A percentile compares a stretch with the other conserved stretches of the same genome.
phyloP scores from a whole-genome alignment of 1,140 invertebrate genomes.

The Colletes latitarsis region DNA sequence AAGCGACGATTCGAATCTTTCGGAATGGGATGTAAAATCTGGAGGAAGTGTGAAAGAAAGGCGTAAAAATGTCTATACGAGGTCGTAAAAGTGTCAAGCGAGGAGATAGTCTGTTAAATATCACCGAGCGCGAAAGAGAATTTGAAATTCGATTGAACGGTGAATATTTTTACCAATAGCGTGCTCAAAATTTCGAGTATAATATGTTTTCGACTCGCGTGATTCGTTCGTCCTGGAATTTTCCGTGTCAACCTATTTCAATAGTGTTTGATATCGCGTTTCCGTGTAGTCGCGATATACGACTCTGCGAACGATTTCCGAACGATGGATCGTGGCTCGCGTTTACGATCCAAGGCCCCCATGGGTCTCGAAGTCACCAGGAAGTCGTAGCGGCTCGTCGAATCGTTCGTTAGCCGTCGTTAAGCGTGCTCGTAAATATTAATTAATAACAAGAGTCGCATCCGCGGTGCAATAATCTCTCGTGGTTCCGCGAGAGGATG shows the following conservation, averaged over 20 bases:
- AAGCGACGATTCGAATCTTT: background rate
- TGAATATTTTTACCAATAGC: background rate
- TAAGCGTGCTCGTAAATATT: constrained; percentile 54
- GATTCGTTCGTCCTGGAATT: no score
- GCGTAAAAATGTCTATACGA: constrained; percentile 19
- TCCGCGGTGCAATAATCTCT: constrained; percentile 41
- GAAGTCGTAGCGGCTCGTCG: constrained; percentile 43
- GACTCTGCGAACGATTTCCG: constrained; percentile 24
- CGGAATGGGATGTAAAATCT: background rate
- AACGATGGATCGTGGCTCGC: constrained; percentile 25
- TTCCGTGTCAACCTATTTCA: no score
- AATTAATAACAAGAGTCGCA: constrained; percentile 53
- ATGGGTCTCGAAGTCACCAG: constrained; percentile 35
- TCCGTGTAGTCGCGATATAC: background rate
- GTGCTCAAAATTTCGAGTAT: background rate
- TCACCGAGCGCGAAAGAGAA: background rate
- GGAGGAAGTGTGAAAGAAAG: constrained; percentile 19
- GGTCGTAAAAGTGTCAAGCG: constrained; percentile 21
- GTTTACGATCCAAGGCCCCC: constrained; percentile 49
- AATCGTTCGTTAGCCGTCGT: constrained; percentile 54
- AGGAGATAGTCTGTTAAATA: constrained; percentile 25
- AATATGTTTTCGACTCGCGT: background rate
- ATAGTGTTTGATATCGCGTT: background rate
- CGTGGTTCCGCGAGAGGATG: background rate
- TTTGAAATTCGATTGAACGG: background rate